These are phyloP conservation scores for Podargus strigoides DNA, from an alignment of 2,797 vertebrate species.

Conservation along the genomic window DNA sequence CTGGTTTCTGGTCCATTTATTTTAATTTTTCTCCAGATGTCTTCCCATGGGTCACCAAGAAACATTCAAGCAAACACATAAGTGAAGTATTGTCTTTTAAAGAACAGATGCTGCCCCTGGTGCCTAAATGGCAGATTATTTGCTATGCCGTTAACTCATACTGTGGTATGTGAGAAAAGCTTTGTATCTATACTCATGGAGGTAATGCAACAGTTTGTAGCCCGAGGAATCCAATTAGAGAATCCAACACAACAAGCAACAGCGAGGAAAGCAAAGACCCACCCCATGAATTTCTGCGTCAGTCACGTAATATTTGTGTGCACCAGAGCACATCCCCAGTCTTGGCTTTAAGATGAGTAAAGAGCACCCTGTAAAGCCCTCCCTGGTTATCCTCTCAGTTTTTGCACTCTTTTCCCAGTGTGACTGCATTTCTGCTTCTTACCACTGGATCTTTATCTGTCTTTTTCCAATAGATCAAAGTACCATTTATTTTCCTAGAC, in stretches of 20 bases:
- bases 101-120: neutral
- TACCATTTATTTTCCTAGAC: neutral
- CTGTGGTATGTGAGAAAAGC: neutral
- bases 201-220: neutral
- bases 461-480: slow-evolving; percentile 9
- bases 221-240: neutral
- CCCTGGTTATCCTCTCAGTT: neutral
- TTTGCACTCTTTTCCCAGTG: neutral
- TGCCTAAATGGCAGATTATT: neutral
- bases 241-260: neutral
- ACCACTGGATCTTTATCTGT: neutral
- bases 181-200: neutral
- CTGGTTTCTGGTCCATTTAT: neutral
- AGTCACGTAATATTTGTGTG: neutral
- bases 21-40: neutral
- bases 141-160: neutral
- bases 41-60: neutral
- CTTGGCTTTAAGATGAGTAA: neutral
- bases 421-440: neutral
- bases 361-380: neutral
- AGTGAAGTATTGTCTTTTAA: neutral
- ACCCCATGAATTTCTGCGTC: neutral
- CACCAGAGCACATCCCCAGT: neutral
- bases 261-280: neutral
- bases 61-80: neutral